These are phyloP conservation scores for Dufourea novaeangliae DNA, from an alignment of 1,140 invertebrate genomes.

Conservation along the genomic window DNA sequence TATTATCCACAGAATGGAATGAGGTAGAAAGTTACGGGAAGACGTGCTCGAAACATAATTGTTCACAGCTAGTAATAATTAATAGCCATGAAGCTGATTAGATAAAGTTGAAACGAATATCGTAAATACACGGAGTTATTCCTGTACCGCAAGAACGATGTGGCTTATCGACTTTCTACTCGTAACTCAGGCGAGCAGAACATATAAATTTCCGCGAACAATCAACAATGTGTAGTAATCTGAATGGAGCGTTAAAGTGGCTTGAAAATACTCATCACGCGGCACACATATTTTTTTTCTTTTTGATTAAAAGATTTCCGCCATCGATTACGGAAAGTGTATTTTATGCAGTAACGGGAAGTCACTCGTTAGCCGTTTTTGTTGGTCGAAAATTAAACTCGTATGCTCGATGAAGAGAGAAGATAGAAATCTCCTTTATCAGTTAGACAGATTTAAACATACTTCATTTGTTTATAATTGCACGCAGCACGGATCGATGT, in stretches of 20 bases:
- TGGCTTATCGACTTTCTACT: conserved; percentile 66
- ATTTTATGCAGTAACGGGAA: neutral
- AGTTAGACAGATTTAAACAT: neutral
- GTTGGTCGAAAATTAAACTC: neutral
- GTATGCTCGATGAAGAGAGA: neutral
- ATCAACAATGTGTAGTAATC: conserved; percentile 48
- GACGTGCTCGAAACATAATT: conserved; percentile 58
- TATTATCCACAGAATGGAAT: conserved; percentile 8
- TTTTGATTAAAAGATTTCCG: conserved; percentile 11
- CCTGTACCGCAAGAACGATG: conserved; percentile 55
- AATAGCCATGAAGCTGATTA: conserved; percentile 57
- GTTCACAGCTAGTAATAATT: conserved; percentile 64
- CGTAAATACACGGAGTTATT: conserved; percentile 62
- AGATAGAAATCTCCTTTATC: neutral
- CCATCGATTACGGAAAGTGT: too few relatives aligned
- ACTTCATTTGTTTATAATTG: neutral
- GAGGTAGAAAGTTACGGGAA: conserved; percentile 59
- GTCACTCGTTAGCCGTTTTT: too few relatives aligned
- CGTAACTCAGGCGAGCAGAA: conserved; percentile 57
- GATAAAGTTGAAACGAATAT: conserved; percentile 67
- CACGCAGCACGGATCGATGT: too few relatives aligned
- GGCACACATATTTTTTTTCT: neutral
- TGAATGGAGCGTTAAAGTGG: conserved; percentile 8
- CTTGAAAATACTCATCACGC: conserved; percentile 5
- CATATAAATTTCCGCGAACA: conserved; percentile 60